Evolutionary conservation across 1,140 invertebrate species (phyloP), one percentile per base, ranked within the genome.

Genomic region (Drosophila pallidifrons): DNA sequence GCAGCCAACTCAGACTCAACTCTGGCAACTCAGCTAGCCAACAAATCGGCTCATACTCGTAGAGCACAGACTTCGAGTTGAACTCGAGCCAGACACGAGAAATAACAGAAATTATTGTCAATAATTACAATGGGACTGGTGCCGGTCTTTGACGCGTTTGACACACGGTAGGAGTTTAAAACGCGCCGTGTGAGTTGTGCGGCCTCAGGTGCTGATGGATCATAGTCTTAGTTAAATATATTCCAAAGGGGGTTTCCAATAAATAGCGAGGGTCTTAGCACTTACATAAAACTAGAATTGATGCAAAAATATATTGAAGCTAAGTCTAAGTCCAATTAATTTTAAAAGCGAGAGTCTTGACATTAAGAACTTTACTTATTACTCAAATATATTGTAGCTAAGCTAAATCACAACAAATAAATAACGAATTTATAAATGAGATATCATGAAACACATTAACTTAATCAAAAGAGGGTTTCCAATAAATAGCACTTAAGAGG

Each of bases 91-190:
- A 41, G 72, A 68, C 60, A 70, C 73, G 74, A 81, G 85, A 89
- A 88, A 88, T 81, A 89, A 77, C 81, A 79, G 71, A 89, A 89
- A 89, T 89, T 89, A 89, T 89, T 89, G 86, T 85, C 85, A 85
- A 90, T 89, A 89, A 90, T 89, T 90, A 89, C 72, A 89, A 81
- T 81, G 55, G 38, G 66, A 61, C 85, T 68, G 66, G 79, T 63
- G 79, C 77, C 71, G 77, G 85, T 83, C 55, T 85, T 79, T 89
- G 83, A 81, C 65, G 83, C 80, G 75, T 89, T 89, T 88, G 86
- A 90, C 86, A 89, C 69, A 89, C 85, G 81, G 85, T 89, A 89
- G 85, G 85, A 89, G 85, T 89, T 77, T 58, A 90, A 89, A 83
- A 30, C 20, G 28, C 51, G 71, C 65, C 77, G 77, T 81, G 69